Evolutionary conservation across 2,888 invertebrate genomes (phyloP).

Genomic region (Macaria liturata): DNA sequence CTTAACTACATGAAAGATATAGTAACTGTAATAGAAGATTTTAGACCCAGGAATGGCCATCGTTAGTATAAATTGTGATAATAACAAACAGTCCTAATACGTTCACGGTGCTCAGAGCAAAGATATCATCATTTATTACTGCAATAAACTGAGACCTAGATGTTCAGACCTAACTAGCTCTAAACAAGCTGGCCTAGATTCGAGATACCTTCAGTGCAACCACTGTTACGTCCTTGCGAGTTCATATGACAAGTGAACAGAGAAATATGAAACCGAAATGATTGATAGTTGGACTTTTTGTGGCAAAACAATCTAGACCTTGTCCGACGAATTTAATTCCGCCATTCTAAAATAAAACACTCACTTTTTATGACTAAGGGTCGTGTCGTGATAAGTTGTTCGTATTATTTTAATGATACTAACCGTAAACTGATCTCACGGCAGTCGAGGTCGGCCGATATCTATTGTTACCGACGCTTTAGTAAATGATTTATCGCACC

Average conservation of each 20-base stretch:
- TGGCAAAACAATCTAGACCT: constrained; percentile 45
- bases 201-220: too few relatives aligned
- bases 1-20: too few relatives aligned
- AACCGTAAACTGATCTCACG: constrained; percentile 41
- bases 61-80: too few relatives aligned
- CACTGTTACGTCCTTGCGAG: constrained; percentile 30
- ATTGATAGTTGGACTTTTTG: constrained; percentile 43
- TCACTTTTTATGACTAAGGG: constrained; percentile 39
- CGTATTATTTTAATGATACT: constrained; percentile 30
- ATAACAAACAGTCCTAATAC: too few relatives aligned
- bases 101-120: too few relatives aligned
- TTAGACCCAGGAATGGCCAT: too few relatives aligned
- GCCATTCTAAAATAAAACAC: constrained; percentile 66
- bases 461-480: constrained; percentile 4
- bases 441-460: constrained; percentile 39
- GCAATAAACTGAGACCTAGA: constrained; percentile 3
- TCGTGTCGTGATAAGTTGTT: constrained; percentile 27
- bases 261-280: constrained; percentile 41
- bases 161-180: constrained; percentile 3
- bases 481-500: too few relatives aligned
- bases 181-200: too few relatives aligned
- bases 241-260: constrained; percentile 35
- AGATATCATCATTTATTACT: neutral
- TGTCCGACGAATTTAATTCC: constrained; percentile 56
- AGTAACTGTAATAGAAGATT: too few relatives aligned